A percentile compares a stretch with the other conserved stretches of the same genome.
Conservation (phyloP, 2,113 vertebrate species). For the Ptyas mucosa region DNA sequence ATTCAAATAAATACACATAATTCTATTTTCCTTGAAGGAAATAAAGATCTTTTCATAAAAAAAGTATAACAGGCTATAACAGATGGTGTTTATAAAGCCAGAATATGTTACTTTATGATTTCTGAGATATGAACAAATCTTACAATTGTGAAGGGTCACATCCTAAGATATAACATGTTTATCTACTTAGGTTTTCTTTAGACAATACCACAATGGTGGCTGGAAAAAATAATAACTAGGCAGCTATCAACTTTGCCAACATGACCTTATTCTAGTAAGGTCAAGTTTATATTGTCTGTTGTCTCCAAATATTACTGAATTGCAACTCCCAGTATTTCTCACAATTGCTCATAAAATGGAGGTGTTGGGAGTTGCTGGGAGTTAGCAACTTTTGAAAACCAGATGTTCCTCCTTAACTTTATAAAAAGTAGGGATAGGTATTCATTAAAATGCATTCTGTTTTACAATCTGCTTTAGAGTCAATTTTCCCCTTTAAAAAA, state of each 20-base stretch:
- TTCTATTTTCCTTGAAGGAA: slow-evolving; percentile 1
- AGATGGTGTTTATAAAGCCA: not conserved
- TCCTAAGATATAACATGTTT: not conserved
- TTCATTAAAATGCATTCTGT: not conserved
- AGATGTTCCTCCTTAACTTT: not conserved
- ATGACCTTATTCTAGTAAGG: not conserved
- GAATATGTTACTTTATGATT: not conserved
- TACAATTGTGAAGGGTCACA: not conserved
- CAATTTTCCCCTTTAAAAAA: not conserved
- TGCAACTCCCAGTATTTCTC: not conserved
- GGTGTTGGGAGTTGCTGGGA: not conserved
- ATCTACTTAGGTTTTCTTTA: not conserved
- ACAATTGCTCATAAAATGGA: not conserved
- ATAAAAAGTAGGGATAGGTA: not conserved
- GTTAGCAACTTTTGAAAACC: not conserved
- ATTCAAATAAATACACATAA: not conserved
- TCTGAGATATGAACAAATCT: not conserved
- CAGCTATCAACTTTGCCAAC: not conserved
- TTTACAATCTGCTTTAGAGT: not conserved
- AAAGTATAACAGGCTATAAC: not conserved
- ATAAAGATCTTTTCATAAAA: not conserved
- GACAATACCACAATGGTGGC: too few relatives aligned
- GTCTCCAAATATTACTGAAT: not conserved
- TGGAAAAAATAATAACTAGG: not conserved
- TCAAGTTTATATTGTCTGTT: not conserved